These are phyloP conservation scores for Blennius ocellaris DNA, from an alignment of 2,113 vertebrate genomes.

Conservation along the genomic window DNA sequence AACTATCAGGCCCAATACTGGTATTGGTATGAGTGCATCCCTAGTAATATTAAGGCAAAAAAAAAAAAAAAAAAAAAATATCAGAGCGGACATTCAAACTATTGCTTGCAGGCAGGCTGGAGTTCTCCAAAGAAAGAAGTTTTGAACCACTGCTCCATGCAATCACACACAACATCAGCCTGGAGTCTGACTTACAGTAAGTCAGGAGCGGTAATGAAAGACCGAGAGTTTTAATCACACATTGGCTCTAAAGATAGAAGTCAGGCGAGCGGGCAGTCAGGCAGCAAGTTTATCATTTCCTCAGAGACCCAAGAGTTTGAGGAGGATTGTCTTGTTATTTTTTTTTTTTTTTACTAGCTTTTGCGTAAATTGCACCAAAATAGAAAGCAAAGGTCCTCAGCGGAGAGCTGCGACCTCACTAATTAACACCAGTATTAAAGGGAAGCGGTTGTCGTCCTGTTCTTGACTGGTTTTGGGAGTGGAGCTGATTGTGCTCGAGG, in stretches of 20 bases:
- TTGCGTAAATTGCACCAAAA: constrained; percentile 41
- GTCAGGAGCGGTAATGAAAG: constrained; percentile 73
- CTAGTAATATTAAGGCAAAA: too few relatives aligned
- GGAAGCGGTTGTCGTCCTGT: constrained; percentile 42
- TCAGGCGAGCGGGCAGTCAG: constrained; percentile 47
- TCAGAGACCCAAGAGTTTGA: constrained; percentile 48
- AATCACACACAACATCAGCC: constrained; percentile 21
- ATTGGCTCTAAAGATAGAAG: constrained; percentile 69
- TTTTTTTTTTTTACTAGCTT: constrained; percentile 40
- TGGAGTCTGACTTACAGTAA: constrained; percentile 50
- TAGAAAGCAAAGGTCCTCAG: constrained; percentile 60
- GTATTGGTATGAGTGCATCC: too few relatives aligned
- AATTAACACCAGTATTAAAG: constrained; percentile 67
- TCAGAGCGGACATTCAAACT: too few relatives aligned
- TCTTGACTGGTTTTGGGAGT: constrained; percentile 52
- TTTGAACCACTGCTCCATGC: constrained; percentile 2
- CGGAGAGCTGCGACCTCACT: constrained; percentile 44
- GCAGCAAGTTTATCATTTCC: constrained; percentile 65
- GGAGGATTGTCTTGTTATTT: constrained; percentile 12
- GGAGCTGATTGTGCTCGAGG: constrained; percentile 63
- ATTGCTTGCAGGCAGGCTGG: too few relatives aligned
- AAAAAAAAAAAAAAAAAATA: too few relatives aligned
- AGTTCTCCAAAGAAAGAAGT: too few relatives aligned
- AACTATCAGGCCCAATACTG: too few relatives aligned
- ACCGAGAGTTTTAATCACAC: constrained; percentile 73